phyloP scores from a whole-genome alignment of 2,888 invertebrate genomes.

The Eilema caniola region DNA sequence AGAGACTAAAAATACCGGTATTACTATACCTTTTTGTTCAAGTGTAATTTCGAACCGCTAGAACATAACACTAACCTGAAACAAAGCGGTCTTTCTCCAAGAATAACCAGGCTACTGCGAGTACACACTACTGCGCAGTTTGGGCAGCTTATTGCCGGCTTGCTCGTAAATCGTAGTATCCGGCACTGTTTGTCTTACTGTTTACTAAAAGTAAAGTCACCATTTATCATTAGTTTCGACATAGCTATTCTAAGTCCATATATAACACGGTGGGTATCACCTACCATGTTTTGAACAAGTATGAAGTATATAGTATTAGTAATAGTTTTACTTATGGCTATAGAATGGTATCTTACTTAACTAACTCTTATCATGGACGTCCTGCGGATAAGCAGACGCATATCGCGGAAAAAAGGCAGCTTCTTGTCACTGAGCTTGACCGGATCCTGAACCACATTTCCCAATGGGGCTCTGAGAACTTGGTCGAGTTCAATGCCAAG shows the following conservation, averaged over 20 bases:
- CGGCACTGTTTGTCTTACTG: slow-evolving; percentile 23
- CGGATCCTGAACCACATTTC: no score
- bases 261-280: neutral
- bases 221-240: neutral
- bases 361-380: no score
- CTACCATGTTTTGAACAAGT: neutral
- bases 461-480: no score
- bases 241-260: neutral
- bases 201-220: slow-evolving; percentile 12
- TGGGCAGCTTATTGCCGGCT: slow-evolving; percentile 24
- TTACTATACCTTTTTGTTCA: neutral
- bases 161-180: slow-evolving; percentile 35
- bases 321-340: neutral
- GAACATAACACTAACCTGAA: neutral
- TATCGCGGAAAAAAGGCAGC: no score
- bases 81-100: slow-evolving; percentile 29
- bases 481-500: no score
- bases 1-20: neutral
- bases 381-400: no score
- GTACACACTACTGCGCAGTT: slow-evolving; percentile 14
- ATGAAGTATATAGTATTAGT: no score
- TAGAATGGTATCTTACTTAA: neutral
- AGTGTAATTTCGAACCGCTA: neutral
- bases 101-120: slow-evolving; percentile 20
- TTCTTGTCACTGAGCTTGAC: no score